Conservation (phyloP, 2,797 vertebrate species). For the Tapera naevia region DNA sequence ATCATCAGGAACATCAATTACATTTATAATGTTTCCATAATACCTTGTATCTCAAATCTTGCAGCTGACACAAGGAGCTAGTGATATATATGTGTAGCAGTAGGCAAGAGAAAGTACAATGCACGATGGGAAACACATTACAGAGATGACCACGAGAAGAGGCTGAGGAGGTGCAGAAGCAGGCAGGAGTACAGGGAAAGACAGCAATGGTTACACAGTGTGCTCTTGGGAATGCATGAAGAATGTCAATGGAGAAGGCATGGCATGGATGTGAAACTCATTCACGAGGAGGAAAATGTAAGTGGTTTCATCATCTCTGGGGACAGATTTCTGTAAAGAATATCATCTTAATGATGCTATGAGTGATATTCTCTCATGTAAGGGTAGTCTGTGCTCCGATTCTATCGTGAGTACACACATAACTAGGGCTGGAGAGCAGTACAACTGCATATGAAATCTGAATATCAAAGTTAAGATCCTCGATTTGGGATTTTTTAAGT, state of each 20-base stretch:
- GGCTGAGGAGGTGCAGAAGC: background rate
- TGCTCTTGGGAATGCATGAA: background rate
- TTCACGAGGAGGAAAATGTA: background rate
- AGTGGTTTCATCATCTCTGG: background rate
- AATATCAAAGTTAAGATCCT: background rate
- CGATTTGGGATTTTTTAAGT: background rate
- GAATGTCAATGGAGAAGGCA: background rate
- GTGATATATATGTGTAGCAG: background rate
- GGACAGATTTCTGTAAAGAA: background rate
- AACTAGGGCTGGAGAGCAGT: background rate
- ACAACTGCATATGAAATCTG: background rate
- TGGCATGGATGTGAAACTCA: background rate
- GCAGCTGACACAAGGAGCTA: background rate
- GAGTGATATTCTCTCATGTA: background rate
- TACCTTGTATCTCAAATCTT: background rate
- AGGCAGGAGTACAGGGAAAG: background rate
- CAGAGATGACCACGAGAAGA: background rate
- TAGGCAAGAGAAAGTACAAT: background rate
- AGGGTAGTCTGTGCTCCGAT: background rate
- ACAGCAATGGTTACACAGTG: too few species aligned
- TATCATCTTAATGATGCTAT: background rate
- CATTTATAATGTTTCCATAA: background rate
- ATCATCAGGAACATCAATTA: background rate
- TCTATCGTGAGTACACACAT: background rate
- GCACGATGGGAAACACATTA: background rate